Evolutionary conservation across 2,113 vertebrate species (phyloP).

Genomic region (Otis tarda): DNA sequence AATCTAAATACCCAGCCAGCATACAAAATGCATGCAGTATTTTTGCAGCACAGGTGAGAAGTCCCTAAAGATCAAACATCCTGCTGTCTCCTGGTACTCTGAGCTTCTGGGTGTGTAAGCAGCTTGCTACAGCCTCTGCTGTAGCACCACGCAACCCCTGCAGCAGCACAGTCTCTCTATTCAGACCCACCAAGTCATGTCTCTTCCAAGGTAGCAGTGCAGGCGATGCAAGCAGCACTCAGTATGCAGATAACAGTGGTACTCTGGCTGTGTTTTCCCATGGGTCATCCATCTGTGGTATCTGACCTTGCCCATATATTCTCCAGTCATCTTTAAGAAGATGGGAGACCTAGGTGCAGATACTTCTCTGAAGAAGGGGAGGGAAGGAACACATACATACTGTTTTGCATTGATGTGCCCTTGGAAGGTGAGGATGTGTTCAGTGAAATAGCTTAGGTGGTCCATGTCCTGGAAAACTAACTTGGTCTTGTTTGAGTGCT

Average conservation of each 20-base stretch:
- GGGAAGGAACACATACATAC: fast-evolving
- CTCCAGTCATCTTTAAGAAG: background rate
- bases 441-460: background rate
- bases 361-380: background rate
- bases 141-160: background rate
- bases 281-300: background rate
- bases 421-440: background rate
- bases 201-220: background rate
- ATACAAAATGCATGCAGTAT: background rate
- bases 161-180: background rate
- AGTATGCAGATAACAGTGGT: too few relatives aligned
- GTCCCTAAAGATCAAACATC: background rate
- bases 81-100: background rate
- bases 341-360: background rate
- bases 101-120: background rate
- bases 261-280: background rate
- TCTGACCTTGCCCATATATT: background rate
- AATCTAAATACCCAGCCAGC: background rate
- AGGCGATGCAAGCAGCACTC: background rate
- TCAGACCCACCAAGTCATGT: background rate
- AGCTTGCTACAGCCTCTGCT: background rate
- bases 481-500: background rate
- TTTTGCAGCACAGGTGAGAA: background rate
- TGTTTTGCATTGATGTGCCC: background rate
- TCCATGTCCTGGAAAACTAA: background rate